Evolutionary conservation across 2,797 vertebrate species (phyloP).

Genomic region (Natrix natrix): DNA sequence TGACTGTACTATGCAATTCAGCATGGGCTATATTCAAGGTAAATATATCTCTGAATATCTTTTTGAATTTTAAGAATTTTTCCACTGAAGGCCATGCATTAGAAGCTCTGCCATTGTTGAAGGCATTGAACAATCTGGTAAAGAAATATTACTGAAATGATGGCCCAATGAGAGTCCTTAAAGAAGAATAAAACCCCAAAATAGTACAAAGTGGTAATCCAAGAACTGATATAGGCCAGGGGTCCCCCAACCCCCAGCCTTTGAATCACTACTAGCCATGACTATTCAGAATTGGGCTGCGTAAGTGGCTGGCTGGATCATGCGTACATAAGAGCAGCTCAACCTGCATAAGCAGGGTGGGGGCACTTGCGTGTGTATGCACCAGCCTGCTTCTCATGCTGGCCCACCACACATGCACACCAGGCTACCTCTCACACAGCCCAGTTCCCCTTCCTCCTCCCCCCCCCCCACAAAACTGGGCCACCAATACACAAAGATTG

Average conservation of each 20-base stretch:
- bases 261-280: background rate
- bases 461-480: background rate
- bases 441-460: background rate
- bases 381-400: accelerated
- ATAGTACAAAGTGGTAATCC: background rate
- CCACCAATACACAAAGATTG: background rate
- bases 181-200: background rate
- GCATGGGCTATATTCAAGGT: background rate
- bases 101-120: background rate
- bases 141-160: too few species aligned
- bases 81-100: background rate
- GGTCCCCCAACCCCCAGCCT: background rate
- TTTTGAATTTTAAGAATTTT: background rate
- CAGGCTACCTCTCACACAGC: background rate
- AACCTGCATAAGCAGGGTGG: background rate
- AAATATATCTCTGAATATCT: background rate
- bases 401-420: background rate
- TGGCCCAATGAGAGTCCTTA: background rate
- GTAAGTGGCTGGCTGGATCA: background rate
- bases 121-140: background rate
- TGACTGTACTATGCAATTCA: background rate
- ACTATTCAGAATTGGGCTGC: background rate
- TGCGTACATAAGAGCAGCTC: background rate
- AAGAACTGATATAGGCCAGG: background rate
- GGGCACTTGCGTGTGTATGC: background rate